Percentiles rank a stretch among this genome's conserved stretches.
Evolutionary conservation across 2,113 vertebrate species (phyloP).

Genomic region (Isurus oxyrinchus): DNA sequence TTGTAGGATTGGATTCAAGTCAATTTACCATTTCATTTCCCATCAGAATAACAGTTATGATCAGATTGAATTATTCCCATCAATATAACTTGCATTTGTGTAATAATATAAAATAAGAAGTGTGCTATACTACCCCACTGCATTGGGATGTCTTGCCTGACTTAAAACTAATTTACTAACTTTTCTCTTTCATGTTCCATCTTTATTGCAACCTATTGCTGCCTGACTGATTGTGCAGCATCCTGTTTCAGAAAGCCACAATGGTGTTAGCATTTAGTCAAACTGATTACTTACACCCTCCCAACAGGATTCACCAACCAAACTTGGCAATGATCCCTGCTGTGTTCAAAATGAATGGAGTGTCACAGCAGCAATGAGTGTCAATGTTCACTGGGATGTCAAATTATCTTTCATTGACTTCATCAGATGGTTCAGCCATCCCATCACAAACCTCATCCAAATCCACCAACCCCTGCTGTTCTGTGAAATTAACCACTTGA

Average conservation of each 20-base stretch:
- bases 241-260: neutral
- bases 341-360: slow-evolving; percentile 20
- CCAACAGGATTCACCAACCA: neutral
- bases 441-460: neutral
- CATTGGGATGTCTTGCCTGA: neutral
- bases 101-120: neutral
- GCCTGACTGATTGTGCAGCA: neutral
- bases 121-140: neutral
- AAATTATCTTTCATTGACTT: slow-evolving; percentile 22
- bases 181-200: neutral
- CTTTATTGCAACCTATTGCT: neutral
- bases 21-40: neutral
- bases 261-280: slow-evolving; percentile 17
- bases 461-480: neutral
- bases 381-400: slow-evolving; percentile 19
- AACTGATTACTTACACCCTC: neutral
- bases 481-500: neutral
- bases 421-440: slow-evolving; percentile 13
- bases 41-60: neutral
- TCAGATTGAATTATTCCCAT: neutral
- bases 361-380: slow-evolving; percentile 20
- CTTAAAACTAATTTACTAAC: neutral
- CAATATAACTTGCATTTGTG: neutral
- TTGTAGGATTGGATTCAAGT: neutral
- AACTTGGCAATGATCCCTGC: slow-evolving; percentile 1